Evolutionary conservation across 2,888 invertebrate species (phyloP), one percentile per base, ranked within the genome.

Genomic region (Notocelia uddmanniana): DNA sequence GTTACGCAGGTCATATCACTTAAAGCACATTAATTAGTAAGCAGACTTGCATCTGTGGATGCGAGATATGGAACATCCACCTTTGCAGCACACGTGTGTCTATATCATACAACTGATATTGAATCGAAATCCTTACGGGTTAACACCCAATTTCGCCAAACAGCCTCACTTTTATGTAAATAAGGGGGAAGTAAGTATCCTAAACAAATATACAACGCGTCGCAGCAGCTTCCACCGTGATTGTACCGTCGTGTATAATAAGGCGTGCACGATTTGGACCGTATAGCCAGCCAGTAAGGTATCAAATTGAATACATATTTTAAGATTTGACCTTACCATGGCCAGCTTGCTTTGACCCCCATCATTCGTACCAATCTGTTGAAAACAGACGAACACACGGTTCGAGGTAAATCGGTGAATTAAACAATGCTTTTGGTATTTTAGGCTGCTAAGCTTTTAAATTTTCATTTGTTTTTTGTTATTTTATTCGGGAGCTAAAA

Each of bases 181-280:
- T 90, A 88, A 81, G 81, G 82, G 86, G 89, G 89, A 85, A 88
- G 45, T 62, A 67, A 41, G 87, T 85, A 89, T 89, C 92, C 92
- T 92, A 91, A 92, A 88, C 83, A 92, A 92, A 92, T 89, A 90
- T 84, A 88, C 88, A 82, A 87, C 85, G 86, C 89, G 90, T 89
- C 86, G 84, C 84, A 81, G 87, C 81, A 86, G 88, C 88, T 79
- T 78, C 81, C 77, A 80, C 83, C 82, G 84, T 82, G 83, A 87
- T 84, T 81, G 81, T 82, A 78, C 80, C 21, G n/a, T 23, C 45
- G 11, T 19, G 45, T 59, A 15, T 45, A 45, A 60, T 45, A 60
- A 60, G 23, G 23, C 26, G 11, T 26, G 26, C n/a, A 23, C 45
- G 3, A 48, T 60, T 45, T 23, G 23, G 15, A 21, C 37, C 45